phyloP scores from a whole-genome alignment of 1,140 invertebrate genomes.

The Heterodera carotae region DNA sequence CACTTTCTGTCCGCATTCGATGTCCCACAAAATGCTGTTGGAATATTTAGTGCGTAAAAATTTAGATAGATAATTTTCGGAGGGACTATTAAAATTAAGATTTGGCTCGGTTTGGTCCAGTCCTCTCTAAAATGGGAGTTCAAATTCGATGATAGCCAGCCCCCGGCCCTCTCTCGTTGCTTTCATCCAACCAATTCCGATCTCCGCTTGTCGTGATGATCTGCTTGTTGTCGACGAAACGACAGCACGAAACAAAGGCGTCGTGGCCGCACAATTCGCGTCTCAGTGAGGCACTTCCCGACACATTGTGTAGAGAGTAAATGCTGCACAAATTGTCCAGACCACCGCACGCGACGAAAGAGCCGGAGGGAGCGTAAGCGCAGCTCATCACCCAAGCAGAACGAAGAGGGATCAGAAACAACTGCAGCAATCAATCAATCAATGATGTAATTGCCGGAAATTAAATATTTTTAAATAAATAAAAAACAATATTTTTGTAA shows the following conservation, averaged over 20 bases:
- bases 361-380: conserved; percentile 93
- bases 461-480: not conserved
- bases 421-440: conserved; percentile 66
- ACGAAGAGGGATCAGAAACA: conserved; percentile 91
- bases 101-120: too few relatives aligned
- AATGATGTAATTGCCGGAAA: too few relatives aligned
- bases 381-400: conserved; percentile 99
- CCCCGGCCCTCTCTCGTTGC: not conserved
- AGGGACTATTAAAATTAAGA: too few relatives aligned
- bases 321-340: conserved; percentile 98
- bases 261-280: conserved; percentile 94
- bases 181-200: conserved; percentile 82
- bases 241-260: conserved; percentile 93
- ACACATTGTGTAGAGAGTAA: conserved; percentile 89
- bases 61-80: not conserved
- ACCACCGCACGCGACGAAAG: conserved; percentile 93
- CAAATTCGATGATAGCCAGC: too few relatives aligned
- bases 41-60: too few relatives aligned
- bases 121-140: too few relatives aligned
- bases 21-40: too few relatives aligned
- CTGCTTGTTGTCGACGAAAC: conserved; percentile 96
- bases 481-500: not conserved
- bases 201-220: conserved; percentile 95
- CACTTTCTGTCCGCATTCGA: conserved; percentile 94
- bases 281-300: conserved; percentile 90